Conservation (phyloP, 2,888 invertebrate species). For the Noctua pronuba region DNA sequence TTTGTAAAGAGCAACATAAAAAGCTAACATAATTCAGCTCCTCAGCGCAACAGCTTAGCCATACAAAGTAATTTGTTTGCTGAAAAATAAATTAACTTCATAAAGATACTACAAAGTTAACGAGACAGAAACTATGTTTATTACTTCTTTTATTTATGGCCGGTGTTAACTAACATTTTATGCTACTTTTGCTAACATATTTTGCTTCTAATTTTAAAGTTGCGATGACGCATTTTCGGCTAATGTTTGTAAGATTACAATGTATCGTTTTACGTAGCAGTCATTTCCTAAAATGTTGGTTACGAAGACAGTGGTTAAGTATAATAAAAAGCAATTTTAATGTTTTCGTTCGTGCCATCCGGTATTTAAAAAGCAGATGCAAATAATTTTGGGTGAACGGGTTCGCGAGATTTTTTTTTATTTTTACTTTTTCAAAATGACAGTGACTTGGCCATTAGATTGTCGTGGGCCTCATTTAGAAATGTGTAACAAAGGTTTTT, state of each 20-base stretch:
- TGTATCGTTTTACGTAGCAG: conserved; percentile 58
- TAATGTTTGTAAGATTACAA: conserved; percentile 55
- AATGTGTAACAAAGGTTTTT: neutral
- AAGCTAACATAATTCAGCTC: neutral
- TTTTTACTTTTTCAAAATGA: conserved; percentile 40
- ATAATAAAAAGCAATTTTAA: conserved; percentile 77
- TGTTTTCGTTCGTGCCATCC: conserved; percentile 75
- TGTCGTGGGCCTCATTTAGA: conserved; percentile 20
- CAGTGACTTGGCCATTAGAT: conserved; percentile 56
- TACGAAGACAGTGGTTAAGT: conserved; percentile 73
- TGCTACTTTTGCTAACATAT: conserved; percentile 10
- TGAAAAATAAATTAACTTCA: conserved; percentile 23
- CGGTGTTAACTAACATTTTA: neutral
- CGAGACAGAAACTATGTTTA: conserved; percentile 34
- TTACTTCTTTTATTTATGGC: conserved; percentile 26
- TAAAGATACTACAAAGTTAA: conserved; percentile 23
- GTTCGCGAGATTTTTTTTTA: conserved; percentile 53
- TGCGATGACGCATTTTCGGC: conserved; percentile 33
- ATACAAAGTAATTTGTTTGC: conserved; percentile 19
- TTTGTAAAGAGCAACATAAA: conserved; percentile 5
- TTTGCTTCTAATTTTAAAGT: conserved; percentile 22
- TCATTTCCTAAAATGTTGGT: conserved; percentile 69
- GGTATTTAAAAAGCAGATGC: conserved; percentile 80
- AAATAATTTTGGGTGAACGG: conserved; percentile 71
- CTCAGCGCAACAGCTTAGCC: neutral